These are phyloP conservation scores for Zelostemma sp. DNA, from an alignment of 1,140 invertebrate species.

Conservation along the genomic window DNA sequence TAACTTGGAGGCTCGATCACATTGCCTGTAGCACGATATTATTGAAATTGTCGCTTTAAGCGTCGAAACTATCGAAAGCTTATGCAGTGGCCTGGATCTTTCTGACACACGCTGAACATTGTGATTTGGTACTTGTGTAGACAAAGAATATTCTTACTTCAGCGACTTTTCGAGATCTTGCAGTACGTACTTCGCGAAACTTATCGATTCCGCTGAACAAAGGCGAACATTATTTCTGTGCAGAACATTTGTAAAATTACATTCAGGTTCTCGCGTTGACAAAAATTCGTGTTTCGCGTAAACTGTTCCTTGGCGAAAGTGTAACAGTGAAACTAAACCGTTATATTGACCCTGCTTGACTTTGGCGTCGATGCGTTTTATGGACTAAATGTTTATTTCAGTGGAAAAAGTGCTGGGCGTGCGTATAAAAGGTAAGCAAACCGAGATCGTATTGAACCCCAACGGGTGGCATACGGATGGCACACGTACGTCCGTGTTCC, in stretches of 20 bases:
- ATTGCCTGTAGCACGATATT: conserved; percentile 35
- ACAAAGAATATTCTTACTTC: conserved; percentile 40
- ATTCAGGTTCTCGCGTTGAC: conserved; percentile 9
- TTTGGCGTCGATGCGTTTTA: conserved; percentile 34
- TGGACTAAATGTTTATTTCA: conserved; percentile 19
- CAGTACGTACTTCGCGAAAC: conserved; percentile 33
- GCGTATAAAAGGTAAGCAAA: background rate
- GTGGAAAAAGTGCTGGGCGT: conserved; percentile 12
- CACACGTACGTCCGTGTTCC: conserved; percentile 28
- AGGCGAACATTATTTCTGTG: conserved; percentile 25
- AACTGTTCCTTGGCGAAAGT: background rate
- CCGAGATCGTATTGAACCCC: conserved; percentile 32
- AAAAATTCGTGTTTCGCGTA: conserved; percentile 13
- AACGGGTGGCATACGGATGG: conserved; percentile 44
- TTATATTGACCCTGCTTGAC: conserved; percentile 31
- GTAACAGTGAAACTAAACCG: conserved; percentile 13
- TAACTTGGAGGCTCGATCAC: conserved; percentile 43
- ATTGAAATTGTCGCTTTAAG: conserved; percentile 52
- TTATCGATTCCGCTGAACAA: conserved; percentile 29
- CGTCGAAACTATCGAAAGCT: conserved; percentile 44
- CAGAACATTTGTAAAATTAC: too few relatives aligned
- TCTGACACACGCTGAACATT: conserved; percentile 39
- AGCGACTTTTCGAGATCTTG: conserved; percentile 42
- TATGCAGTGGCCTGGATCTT: conserved; percentile 47
- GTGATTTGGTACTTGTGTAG: conserved; percentile 44